These are phyloP conservation scores for Erpetoichthys calabaricus DNA, from an alignment of 2,797 vertebrate species.

Conservation along the genomic window DNA sequence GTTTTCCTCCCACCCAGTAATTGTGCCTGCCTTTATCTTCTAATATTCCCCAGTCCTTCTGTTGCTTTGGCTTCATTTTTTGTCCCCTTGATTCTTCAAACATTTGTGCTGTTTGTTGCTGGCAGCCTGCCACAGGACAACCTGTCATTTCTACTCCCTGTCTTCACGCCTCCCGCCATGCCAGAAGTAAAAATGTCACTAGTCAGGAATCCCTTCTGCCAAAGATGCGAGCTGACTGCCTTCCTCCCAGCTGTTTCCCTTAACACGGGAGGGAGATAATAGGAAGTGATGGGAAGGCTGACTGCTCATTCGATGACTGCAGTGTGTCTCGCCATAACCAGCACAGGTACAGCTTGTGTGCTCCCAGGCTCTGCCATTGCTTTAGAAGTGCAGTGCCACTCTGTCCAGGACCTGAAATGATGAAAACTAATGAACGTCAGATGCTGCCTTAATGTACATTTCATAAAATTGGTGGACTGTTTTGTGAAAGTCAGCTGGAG, in stretches of 20 bases:
- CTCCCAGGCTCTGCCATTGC: not conserved
- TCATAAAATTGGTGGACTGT: too few relatives aligned
- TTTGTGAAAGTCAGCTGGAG: too few relatives aligned
- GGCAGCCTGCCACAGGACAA: slow-evolving; percentile 49
- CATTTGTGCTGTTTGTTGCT: slow-evolving; percentile 2
- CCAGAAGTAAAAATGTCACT: slow-evolving; percentile 84
- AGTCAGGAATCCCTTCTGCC: slow-evolving; percentile 68
- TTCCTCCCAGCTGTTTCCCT: slow-evolving; percentile 81
- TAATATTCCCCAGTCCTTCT: not conserved
- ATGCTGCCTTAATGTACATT: too few relatives aligned
- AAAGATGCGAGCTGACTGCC: slow-evolving; percentile 75
- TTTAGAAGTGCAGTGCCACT: not conserved
- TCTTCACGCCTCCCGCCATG: slow-evolving; percentile 63
- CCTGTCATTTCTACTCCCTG: slow-evolving; percentile 66
- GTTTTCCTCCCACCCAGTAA: too few relatives aligned
- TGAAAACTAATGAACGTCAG: too few relatives aligned
- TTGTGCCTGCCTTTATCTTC: too few relatives aligned
- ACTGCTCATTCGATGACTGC: slow-evolving; percentile 82
- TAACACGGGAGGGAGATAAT: slow-evolving; percentile 78
- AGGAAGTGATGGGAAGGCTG: slow-evolving; percentile 90
- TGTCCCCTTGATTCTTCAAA: slow-evolving; percentile 2
- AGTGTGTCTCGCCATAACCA: slow-evolving; percentile 22
- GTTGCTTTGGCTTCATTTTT: not conserved
- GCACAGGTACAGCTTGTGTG: not conserved
- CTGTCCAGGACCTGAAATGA: not conserved